Percentiles rank a stretch among this genome's conserved stretches.
phyloP scores from a whole-genome alignment of 2,797 vertebrate genomes.

The Percopsis omiscomaycus region DNA sequence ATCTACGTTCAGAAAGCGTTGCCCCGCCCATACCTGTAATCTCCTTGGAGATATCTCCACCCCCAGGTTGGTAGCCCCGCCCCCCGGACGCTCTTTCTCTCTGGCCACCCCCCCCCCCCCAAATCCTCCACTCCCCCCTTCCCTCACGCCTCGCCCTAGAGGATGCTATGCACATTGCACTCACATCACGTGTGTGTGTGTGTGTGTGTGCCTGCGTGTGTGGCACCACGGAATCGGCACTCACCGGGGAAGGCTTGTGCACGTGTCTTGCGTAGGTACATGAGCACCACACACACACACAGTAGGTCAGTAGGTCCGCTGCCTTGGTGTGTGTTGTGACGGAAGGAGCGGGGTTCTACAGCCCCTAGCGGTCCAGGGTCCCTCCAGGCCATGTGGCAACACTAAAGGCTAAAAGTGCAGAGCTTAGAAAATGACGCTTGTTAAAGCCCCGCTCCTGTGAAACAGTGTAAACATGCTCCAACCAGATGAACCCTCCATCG shows the following conservation, averaged over 20 bases:
- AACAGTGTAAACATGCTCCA: conserved; percentile 62
- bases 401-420: no score
- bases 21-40: conserved; percentile 73
- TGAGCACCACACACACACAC: conserved; percentile 25
- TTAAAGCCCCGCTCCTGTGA: conserved; percentile 49
- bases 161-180: conserved; percentile 54
- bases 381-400: no score
- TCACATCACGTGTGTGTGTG: conserved; percentile 58
- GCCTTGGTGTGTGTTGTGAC: no score
- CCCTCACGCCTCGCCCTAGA: conserved; percentile 11
- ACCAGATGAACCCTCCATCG: conserved; percentile 46
- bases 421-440: conserved; percentile 11
- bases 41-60: conserved; percentile 76
- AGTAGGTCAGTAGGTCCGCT: conserved; percentile 11
- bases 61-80: conserved; percentile 78
- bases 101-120: neutral
- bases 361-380: no score
- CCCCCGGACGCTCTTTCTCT: neutral
- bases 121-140: neutral
- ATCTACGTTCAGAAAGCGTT: conserved; percentile 81
- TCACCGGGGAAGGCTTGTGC: conserved; percentile 41
- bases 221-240: conserved; percentile 46
- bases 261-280: conserved; percentile 48
- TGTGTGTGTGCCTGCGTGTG: conserved; percentile 42
- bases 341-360: no score